Percentiles rank a stretch among this genome's conserved stretches.
phyloP scores from a whole-genome alignment of 2,797 vertebrate genomes.

The Acrossocheilus wenchowensis region DNA sequence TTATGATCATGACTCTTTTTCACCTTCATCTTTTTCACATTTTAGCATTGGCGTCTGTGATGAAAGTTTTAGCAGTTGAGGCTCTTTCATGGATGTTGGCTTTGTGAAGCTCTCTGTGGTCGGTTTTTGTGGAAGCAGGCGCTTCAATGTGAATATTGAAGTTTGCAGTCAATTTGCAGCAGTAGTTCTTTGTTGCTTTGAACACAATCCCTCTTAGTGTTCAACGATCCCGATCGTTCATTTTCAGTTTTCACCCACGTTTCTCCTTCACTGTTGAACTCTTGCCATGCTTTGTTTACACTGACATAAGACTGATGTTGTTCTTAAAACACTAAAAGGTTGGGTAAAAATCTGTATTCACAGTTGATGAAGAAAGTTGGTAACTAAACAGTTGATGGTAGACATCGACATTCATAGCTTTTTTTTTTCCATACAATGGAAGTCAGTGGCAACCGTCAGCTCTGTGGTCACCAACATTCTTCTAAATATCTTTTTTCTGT shows the following conservation, averaged over 20 bases:
- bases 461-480: not conserved
- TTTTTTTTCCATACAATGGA: not conserved
- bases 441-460: not conserved
- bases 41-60: not conserved
- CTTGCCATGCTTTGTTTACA: not conserved
- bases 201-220: not conserved
- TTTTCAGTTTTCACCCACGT: not conserved
- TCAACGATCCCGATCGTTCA: not conserved
- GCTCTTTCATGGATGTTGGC: slow-evolving; percentile 1
- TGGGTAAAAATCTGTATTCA: not conserved
- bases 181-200: not conserved
- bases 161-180: too few relatives aligned
- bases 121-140: not conserved
- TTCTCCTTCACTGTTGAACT: not conserved
- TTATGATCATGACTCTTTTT: not conserved
- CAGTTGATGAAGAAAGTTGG: not conserved
- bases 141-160: too few relatives aligned
- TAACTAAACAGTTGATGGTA: not conserved
- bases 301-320: not conserved
- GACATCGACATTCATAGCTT: not conserved
- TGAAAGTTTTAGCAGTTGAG: not conserved
- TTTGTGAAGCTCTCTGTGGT: not conserved
- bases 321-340: too few relatives aligned
- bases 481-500: not conserved
- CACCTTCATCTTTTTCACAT: not conserved